Conservation (phyloP, 92 coral and sea anemone species). For the Epizoanthus rinbou region DNA sequence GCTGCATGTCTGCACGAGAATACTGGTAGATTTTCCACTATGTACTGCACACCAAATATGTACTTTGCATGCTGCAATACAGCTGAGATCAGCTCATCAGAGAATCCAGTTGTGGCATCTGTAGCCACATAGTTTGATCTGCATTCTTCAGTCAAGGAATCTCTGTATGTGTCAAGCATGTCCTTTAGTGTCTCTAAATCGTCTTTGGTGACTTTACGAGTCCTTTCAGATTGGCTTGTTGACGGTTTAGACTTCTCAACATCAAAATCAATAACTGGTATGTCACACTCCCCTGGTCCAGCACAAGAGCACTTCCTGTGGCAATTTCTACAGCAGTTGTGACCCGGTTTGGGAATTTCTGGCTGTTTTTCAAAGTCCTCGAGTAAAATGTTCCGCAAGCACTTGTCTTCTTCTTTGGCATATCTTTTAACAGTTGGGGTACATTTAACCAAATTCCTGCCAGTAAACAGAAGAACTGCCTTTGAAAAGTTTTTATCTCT, state of each 20-base stretch:
- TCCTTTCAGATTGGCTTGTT: neutral
- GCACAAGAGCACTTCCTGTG: neutral
- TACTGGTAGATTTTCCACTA: constrained; percentile 22
- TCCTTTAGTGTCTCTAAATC: constrained; percentile 26
- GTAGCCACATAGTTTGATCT: constrained; percentile 16
- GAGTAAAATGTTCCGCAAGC: neutral
- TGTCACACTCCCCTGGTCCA: neutral
- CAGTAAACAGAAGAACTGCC: constrained; percentile 22
- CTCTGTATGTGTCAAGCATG: constrained; percentile 6
- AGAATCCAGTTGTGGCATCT: constrained; percentile 27
- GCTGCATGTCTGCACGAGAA: constrained; percentile 8
- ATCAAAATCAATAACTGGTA: neutral
- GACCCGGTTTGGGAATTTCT: neutral
- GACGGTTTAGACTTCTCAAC: neutral
- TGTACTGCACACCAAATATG: neutral
- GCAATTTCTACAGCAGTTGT: constrained; percentile 6
- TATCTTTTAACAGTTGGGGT: neutral
- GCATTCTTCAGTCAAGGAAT: neutral
- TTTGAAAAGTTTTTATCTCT: constrained; percentile 14
- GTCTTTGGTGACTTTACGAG: neutral
- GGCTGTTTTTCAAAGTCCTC: neutral
- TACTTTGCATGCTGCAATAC: neutral
- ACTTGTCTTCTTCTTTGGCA: neutral
- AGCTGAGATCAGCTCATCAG: neutral
- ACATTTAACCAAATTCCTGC: constrained; percentile 27